These are phyloP conservation scores for Nothura maculosa DNA, from an alignment of 2,797 vertebrate species.

Conservation along the genomic window DNA sequence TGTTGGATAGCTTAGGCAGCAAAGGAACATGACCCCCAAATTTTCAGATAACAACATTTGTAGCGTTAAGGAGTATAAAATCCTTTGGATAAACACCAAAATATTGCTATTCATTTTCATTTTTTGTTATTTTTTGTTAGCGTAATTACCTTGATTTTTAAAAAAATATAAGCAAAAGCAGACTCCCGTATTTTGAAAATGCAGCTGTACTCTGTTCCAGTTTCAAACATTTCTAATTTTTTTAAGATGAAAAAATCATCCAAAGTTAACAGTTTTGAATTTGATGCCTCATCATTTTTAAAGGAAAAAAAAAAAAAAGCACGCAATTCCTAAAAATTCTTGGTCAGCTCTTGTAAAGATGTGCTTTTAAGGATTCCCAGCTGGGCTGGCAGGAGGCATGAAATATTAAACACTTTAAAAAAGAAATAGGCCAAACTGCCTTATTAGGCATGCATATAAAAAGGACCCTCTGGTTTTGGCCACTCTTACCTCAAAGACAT, in stretches of 20 bases:
- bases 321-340: not conserved
- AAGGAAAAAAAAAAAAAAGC: fast-evolving
- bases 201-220: not conserved
- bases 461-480: not conserved
- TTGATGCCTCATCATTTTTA: not conserved
- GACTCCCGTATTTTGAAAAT: not conserved
- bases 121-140: not conserved
- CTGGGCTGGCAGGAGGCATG: not conserved
- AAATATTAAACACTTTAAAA: slow-evolving; percentile 37
- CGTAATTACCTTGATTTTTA: not conserved
- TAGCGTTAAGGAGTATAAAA: not conserved
- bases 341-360: not conserved
- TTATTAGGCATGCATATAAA: not conserved
- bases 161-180: not conserved
- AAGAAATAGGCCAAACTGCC: slow-evolving; percentile 3
- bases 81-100: not conserved
- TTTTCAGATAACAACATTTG: not conserved
- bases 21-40: not conserved
- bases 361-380: slow-evolving; percentile 6
- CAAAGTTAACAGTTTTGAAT: not conserved
- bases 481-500: not conserved
- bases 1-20: not conserved
- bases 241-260: not conserved
- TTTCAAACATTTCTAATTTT: not conserved
- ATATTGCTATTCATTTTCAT: not conserved